Percentiles rank a stretch among this genome's conserved stretches.
Conservation (phyloP, 2,113 vertebrate genomes). For the Cheilinus undulatus region DNA sequence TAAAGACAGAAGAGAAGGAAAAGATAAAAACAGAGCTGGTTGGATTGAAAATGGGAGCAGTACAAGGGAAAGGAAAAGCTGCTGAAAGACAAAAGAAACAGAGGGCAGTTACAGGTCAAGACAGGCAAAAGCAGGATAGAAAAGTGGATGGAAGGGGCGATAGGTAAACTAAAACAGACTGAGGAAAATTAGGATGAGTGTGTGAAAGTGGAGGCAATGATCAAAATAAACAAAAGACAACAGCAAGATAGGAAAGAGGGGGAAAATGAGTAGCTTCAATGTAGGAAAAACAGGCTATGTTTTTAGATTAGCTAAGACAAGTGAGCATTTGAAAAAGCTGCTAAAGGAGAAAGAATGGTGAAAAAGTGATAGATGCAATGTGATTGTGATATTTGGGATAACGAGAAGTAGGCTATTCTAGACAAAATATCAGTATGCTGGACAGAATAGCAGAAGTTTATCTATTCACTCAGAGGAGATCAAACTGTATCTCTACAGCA, state of each 20-base stretch:
- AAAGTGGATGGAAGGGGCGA: conserved; percentile 24
- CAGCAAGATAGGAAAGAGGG: conserved; percentile 23
- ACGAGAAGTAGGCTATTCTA: conserved; percentile 26
- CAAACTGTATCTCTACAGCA: conserved; percentile 34
- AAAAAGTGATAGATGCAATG: neutral
- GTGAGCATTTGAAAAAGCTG: conserved; percentile 11
- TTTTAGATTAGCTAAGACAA: conserved; percentile 21
- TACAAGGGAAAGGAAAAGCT: conserved; percentile 28
- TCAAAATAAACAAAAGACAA: conserved; percentile 37
- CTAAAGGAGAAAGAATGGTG: conserved; percentile 13
- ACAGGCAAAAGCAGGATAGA: conserved; percentile 25
- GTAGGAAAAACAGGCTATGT: conserved; percentile 13
- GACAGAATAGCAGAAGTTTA: too few species aligned
- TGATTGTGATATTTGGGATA: neutral
- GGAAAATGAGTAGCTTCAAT: neutral
- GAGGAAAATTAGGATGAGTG: conserved; percentile 61
- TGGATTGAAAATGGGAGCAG: conserved; percentile 13
- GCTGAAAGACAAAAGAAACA: conserved; percentile 27
- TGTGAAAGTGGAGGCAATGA: conserved; percentile 34
- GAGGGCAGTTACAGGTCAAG: conserved; percentile 58
- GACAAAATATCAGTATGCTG: conserved; percentile 29
- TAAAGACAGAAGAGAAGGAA: conserved; percentile 19
- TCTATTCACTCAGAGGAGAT: conserved; percentile 37
- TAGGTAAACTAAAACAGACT: conserved; percentile 28
- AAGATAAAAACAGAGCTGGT: conserved; percentile 24